A percentile compares a stretch with the other conserved stretches of the same genome.
phyloP scores from a whole-genome alignment of 2,797 vertebrate genomes.

The Onychomys arenicola region DNA sequence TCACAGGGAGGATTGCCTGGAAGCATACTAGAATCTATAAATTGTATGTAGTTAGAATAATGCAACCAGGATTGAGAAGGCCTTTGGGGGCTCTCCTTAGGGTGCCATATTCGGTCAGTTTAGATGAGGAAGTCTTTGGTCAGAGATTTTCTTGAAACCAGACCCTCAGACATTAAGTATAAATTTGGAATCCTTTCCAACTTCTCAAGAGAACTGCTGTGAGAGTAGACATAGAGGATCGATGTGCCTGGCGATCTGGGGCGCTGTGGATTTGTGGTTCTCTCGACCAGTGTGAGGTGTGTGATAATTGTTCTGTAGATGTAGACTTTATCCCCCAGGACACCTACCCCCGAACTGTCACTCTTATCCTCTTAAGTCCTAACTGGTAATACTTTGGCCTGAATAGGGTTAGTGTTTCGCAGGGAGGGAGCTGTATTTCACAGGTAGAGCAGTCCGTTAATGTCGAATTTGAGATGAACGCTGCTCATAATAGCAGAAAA shows the following conservation, averaged over 20 bases:
- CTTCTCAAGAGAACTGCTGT: constrained; percentile 12
- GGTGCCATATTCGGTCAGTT: not conserved
- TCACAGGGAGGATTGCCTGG: not conserved
- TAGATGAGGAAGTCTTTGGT: not conserved
- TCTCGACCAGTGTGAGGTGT: not conserved
- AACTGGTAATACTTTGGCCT: not conserved
- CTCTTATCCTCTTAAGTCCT: not conserved
- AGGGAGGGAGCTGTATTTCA: constrained; percentile 37
- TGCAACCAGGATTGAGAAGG: not conserved
- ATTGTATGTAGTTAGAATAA: not conserved
- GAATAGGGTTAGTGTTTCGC: constrained; percentile 43
- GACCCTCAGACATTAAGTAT: not conserved
- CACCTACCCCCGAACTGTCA: not conserved
- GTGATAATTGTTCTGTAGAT: not conserved
- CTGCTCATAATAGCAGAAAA: constrained; percentile 60
- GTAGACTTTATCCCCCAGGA: not conserved
- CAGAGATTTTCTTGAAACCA: constrained; percentile 6
- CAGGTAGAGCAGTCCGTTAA: constrained; percentile 65
- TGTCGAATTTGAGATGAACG: constrained; percentile 58
- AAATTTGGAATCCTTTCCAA: constrained; percentile 35
- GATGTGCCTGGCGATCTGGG: not conserved
- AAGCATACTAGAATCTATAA: constrained; percentile 5
- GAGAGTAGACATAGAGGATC: not conserved
- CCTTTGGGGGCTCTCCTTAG: not conserved
- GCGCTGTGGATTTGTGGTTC: not conserved